Percentiles rank a stretch among this genome's conserved stretches.
Evolutionary conservation across 2,888 invertebrate species (phyloP).

Genomic region (Drosophila robusta): DNA sequence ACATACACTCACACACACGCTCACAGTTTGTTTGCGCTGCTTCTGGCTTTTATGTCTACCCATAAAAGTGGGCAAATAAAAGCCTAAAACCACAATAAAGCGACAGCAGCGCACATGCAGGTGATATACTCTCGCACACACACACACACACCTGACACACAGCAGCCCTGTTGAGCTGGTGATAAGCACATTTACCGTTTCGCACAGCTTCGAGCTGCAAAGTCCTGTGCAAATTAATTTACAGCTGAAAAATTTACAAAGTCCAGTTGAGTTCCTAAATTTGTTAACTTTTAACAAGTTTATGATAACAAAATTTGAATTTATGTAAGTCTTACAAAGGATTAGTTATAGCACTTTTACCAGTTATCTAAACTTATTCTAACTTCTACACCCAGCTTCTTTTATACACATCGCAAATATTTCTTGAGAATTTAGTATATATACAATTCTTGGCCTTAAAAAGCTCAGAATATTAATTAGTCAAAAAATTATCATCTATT

Average conservation of each 20-base stretch:
- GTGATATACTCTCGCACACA: constrained; percentile 33
- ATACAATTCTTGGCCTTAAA: too few relatives aligned
- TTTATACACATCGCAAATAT: too few relatives aligned
- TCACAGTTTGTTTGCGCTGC: constrained; percentile 13
- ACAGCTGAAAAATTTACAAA: constrained; percentile 45
- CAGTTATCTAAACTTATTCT: background rate
- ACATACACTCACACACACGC: constrained; percentile 1
- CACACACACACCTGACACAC: constrained; percentile 2
- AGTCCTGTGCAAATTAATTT: constrained; percentile 70
- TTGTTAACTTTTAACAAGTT: constrained; percentile 4
- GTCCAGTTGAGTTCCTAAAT: constrained; percentile 11
- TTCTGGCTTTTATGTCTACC: constrained; percentile 51
- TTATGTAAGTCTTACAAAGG: background rate
- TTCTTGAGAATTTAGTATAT: too few relatives aligned
- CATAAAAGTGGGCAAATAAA: constrained; percentile 70
- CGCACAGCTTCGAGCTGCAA: constrained; percentile 20
- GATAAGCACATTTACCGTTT: constrained; percentile 63
- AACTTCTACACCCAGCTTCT: too few relatives aligned
- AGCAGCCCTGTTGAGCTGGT: constrained; percentile 23
- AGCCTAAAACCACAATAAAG: constrained; percentile 66
- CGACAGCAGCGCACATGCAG: constrained; percentile 52
- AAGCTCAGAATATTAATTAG: too few relatives aligned
- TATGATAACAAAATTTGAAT: background rate
- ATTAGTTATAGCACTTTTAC: background rate
- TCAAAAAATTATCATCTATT: too few relatives aligned